Evolutionary conservation across 2,888 invertebrate genomes (phyloP).

Genomic region (Drosophila macrospina): DNA sequence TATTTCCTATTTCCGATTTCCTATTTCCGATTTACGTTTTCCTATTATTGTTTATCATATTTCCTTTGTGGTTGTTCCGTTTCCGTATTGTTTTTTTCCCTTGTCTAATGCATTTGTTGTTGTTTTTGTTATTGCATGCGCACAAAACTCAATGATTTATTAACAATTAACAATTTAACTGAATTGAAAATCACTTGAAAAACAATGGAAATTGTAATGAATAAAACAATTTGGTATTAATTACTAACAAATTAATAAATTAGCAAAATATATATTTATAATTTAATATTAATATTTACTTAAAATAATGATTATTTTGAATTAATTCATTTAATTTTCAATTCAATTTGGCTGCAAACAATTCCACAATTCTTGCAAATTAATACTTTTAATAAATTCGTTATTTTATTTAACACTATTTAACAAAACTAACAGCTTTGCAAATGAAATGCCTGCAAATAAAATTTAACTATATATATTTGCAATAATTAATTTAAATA

Average conservation of each 20-base stretch:
- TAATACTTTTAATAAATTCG: neutral
- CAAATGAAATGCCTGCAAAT: constrained; percentile 1
- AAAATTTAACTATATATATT: neutral
- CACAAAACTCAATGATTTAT: constrained; percentile 27
- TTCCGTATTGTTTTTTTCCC: constrained; percentile 18
- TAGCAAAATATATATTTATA: too few species aligned
- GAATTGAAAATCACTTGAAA: neutral
- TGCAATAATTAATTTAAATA: too few species aligned
- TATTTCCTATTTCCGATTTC: constrained; percentile 3
- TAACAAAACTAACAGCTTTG: neutral
- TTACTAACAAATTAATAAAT: too few species aligned
- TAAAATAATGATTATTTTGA: too few species aligned
- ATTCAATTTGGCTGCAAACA: neutral
- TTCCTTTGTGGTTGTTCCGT: constrained; percentile 1
- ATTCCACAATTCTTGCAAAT: neutral
- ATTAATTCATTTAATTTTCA: neutral
- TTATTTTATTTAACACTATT: neutral
- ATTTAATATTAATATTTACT: too few species aligned
- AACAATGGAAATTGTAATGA: neutral
- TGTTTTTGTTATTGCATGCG: constrained; percentile 79
- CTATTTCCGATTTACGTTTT: too few species aligned
- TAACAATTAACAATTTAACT: constrained; percentile 14
- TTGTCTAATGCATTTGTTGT: constrained; percentile 68
- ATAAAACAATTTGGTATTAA: neutral
- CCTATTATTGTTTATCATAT: neutral